A percentile compares a stretch with the other conserved stretches of the same genome.
Conservation (phyloP, 1,140 invertebrate species). For the Zaprionus camerounensis region DNA sequence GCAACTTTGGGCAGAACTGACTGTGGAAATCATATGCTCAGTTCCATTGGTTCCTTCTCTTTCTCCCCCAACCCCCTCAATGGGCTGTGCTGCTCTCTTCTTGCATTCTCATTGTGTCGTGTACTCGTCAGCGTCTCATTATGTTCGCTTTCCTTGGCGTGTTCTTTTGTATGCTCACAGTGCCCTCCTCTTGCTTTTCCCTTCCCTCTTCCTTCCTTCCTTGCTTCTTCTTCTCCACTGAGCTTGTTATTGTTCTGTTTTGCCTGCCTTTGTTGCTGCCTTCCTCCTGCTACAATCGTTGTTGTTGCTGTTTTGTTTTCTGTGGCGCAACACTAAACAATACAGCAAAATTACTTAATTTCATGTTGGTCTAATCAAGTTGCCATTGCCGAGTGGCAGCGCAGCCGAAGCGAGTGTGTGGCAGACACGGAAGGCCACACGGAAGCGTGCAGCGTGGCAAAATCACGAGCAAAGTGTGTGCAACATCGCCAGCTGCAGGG, state of each 20-base stretch:
- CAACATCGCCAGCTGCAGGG: constrained; percentile 28
- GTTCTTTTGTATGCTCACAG: constrained; percentile 38
- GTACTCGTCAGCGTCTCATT: constrained; percentile 46
- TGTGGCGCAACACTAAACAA: constrained; percentile 69
- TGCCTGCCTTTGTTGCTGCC: constrained; percentile 22
- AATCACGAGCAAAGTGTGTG: constrained; percentile 23
- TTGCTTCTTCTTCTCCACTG: not conserved
- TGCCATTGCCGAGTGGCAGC: constrained; percentile 69
- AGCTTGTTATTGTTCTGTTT: constrained; percentile 47
- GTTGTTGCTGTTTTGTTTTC: constrained; percentile 18
- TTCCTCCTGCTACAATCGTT: not conserved
- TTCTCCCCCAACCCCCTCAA: not conserved
- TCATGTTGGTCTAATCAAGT: constrained; percentile 82
- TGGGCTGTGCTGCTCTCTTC: not conserved
- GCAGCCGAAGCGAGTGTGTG: constrained; percentile 38
- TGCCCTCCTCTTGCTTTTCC: not conserved
- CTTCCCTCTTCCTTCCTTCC: not conserved
- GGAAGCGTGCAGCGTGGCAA: constrained; percentile 53
- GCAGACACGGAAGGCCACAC: constrained; percentile 65
- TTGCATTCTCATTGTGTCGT: constrained; percentile 15
- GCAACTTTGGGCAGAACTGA: not conserved
- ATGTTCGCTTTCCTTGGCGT: constrained; percentile 62
- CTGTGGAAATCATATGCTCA: not conserved
- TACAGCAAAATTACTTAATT: constrained; percentile 77
- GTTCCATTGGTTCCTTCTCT: not conserved